A percentile compares a stretch with the other conserved stretches of the same genome.
Evolutionary conservation across 2,888 invertebrate genomes (phyloP).

Genomic region (Drosophila melanosoma): DNA sequence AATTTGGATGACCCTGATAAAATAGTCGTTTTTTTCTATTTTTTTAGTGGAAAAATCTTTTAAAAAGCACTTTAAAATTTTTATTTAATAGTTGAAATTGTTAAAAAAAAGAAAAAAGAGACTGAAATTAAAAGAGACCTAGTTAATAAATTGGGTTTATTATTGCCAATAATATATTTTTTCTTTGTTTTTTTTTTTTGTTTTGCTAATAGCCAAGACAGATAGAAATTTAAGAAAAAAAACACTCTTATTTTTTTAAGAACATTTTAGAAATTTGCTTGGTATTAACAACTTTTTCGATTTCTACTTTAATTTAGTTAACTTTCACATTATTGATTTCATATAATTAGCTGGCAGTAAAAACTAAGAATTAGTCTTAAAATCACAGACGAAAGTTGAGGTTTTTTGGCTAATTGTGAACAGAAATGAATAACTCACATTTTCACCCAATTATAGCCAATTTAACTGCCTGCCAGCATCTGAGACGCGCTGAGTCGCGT

Average conservation of each 20-base stretch:
- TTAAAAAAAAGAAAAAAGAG: too few relatives aligned
- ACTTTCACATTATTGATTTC: background rate
- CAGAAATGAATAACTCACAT: background rate
- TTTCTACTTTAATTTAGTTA: background rate
- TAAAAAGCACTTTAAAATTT: background rate
- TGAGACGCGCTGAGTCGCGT: slow-evolving; percentile 88
- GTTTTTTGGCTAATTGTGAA: background rate
- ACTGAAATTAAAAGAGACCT: background rate
- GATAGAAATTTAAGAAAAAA: background rate
- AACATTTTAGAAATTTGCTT: background rate
- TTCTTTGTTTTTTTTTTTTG: background rate
- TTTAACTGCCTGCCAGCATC: slow-evolving; percentile 88
- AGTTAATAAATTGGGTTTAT: background rate
- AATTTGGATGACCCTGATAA: background rate
- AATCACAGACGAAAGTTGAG: background rate
- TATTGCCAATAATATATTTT: background rate
- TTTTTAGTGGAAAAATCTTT: background rate
- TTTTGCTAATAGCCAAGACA: background rate
- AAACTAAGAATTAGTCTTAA: background rate
- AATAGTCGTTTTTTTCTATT: fast-evolving
- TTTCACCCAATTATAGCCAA: slow-evolving; percentile 66
- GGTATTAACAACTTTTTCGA: background rate
- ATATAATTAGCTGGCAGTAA: background rate
- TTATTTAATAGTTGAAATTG: background rate
- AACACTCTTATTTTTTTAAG: background rate